These are phyloP conservation scores for Theristicus caerulescens DNA, from an alignment of 2,113 vertebrate species.

Conservation along the genomic window DNA sequence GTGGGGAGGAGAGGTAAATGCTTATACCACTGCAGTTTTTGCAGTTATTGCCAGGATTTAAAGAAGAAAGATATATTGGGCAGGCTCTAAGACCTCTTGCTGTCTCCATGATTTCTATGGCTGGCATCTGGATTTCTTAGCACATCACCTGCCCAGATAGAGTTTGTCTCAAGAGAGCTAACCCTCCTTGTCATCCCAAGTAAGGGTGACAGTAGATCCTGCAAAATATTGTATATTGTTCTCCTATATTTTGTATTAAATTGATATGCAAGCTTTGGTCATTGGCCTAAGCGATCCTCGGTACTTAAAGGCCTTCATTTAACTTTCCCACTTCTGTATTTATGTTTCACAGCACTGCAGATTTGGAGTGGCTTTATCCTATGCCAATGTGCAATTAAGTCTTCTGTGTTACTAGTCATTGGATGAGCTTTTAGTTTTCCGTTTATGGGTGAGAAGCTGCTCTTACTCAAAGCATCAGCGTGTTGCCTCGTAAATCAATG, in stretches of 20 bases:
- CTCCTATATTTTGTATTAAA: background rate
- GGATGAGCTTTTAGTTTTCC: background rate
- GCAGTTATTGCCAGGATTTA: background rate
- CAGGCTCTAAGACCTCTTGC: background rate
- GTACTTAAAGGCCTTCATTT: background rate
- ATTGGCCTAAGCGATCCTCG: background rate
- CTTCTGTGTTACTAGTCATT: background rate
- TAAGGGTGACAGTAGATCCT: background rate
- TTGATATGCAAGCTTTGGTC: background rate
- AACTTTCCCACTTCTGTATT: background rate
- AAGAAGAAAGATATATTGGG: background rate
- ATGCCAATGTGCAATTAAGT: background rate
- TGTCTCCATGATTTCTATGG: background rate
- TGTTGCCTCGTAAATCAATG: background rate
- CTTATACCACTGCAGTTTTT: background rate
- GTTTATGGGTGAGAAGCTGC: background rate
- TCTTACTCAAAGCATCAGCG: background rate
- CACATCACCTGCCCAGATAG: background rate
- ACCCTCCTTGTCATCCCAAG: background rate
- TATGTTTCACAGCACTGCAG: background rate
- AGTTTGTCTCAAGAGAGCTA: background rate
- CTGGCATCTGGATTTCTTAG: background rate
- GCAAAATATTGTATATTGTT: background rate
- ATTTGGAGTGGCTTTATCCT: background rate
- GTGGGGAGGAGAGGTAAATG: background rate